A percentile compares a stretch with the other conserved stretches of the same genome.
phyloP scores from a whole-genome alignment of 2,888 invertebrate species.

The Hirtodrosophila histrioides region DNA sequence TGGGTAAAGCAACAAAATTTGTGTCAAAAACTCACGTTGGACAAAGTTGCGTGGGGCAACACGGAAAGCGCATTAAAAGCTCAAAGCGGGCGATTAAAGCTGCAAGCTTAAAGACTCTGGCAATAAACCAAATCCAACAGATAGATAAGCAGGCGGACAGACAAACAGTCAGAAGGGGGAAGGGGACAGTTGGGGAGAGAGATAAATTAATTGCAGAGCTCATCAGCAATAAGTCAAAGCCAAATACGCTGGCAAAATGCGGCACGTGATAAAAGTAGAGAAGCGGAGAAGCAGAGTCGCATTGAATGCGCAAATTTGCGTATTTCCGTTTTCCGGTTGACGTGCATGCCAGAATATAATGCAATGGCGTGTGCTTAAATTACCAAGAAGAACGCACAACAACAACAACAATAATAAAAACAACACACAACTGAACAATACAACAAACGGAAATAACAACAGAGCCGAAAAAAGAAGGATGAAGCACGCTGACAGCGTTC shows the following conservation, averaged over 20 bases:
- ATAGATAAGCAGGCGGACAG: background rate
- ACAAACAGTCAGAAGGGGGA: background rate
- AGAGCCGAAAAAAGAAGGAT: slow-evolving; percentile 5
- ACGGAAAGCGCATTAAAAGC: slow-evolving; percentile 63
- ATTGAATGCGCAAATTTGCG: slow-evolving; percentile 60
- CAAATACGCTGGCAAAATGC: slow-evolving; percentile 13
- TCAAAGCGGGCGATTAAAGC: slow-evolving; percentile 55
- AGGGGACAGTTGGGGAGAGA: background rate
- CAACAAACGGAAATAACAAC: slow-evolving; percentile 30
- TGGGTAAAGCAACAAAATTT: slow-evolving; percentile 32
- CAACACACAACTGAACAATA: slow-evolving; percentile 19
- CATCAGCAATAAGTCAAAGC: slow-evolving; percentile 48
- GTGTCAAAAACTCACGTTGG: slow-evolving; percentile 42
- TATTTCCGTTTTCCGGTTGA: slow-evolving; percentile 59
- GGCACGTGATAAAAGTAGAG: slow-evolving; percentile 39
- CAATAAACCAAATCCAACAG: slow-evolving; percentile 12
- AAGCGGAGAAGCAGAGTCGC: slow-evolving; percentile 14
- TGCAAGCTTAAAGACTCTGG: slow-evolving; percentile 26
- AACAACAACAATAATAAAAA: slow-evolving; percentile 8
- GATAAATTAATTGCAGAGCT: slow-evolving; percentile 40
- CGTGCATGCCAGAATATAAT: slow-evolving; percentile 35
- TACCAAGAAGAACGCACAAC: slow-evolving; percentile 15
- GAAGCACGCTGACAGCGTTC: slow-evolving; percentile 41
- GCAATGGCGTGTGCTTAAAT: slow-evolving; percentile 32
- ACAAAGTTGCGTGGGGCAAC: slow-evolving; percentile 43